Base-by-base conservation (phyloP, 2,113 vertebrate species). In the Marcusenius ussheri region DNA sequence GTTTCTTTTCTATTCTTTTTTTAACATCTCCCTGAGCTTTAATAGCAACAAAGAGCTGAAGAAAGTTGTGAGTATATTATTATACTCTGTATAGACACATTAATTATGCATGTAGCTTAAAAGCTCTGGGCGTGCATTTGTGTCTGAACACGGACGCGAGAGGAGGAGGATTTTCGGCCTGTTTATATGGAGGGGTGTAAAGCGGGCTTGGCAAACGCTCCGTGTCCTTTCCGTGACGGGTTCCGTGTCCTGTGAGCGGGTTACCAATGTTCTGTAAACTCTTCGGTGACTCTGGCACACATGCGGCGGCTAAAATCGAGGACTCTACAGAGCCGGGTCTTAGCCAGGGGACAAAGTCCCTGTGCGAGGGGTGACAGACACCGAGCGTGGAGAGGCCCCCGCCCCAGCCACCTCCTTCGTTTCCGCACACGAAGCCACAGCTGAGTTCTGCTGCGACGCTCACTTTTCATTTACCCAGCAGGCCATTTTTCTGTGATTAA, bases 391-490 rank as follows among this genome's bases (percentile, higher is more conserved):
- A 24, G 58, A 46, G 11, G 13, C 35, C 3, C 10, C 7, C 83
- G 1, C 24, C 24, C 46, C 46, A 5, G 5, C 74, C 42, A 24
- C 46, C 66, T 13, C 58, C 42, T 39, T 74, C 83, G 3, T 15
- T 74, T 47, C 53, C 77, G 92, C 93, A 95, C 93, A 94, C 94
- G 95, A 92, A 92, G 92, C 92, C 92, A 92, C 89, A 49, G 91
- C 94, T 42, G 39, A 42, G 39, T 95, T 90, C 92, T 94, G 93
- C 93, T 92, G 56, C 94, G 89, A 91, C 91, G 86, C 90, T 90
- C 92, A 90, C 90, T 92, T 94, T 94, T 94, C 93, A 95, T 93
- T 96, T 95, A 95, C 94, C 93, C 95, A 94, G 93, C 93, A 94
- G 94, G 93, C 93, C 66, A 83, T 92, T 88, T 91, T 91, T 88